These are phyloP conservation scores for Hirtodrosophila trivittata DNA, from an alignment of 2,888 invertebrate species.

Conservation along the genomic window DNA sequence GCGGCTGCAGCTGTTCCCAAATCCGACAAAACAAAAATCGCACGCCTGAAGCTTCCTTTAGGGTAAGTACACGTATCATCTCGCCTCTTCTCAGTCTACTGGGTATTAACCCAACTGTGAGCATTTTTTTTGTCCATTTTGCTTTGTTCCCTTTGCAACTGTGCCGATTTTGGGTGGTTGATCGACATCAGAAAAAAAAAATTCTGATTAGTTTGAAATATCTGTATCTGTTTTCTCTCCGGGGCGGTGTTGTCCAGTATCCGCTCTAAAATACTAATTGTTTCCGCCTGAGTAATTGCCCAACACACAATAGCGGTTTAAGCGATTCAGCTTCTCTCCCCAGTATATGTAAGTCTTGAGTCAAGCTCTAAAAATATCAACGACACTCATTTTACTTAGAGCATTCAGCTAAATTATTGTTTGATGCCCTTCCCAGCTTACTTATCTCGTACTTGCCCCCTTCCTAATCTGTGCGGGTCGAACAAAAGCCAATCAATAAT, in stretches of 20 bases:
- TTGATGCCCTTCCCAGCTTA: too few relatives aligned
- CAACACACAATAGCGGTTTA: slow-evolving; percentile 1
- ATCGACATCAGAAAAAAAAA: neutral
- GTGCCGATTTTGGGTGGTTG: slow-evolving; percentile 29
- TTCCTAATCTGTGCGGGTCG: neutral
- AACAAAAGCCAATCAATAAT: neutral
- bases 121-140: slow-evolving; percentile 2
- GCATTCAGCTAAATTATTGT: neutral
- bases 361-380: slow-evolving; percentile 43
- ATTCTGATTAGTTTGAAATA: slow-evolving; percentile 13
- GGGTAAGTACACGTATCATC: slow-evolving; percentile 61
- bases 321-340: too few relatives aligned
- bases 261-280: slow-evolving; percentile 57
- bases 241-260: slow-evolving; percentile 37
- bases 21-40: slow-evolving; percentile 18
- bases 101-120: slow-evolving; percentile 42
- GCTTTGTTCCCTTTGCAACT: slow-evolving; percentile 24
- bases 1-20: slow-evolving; percentile 61
- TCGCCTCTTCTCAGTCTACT: neutral
- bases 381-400: neutral
- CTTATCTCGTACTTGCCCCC: neutral
- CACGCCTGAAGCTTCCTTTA: slow-evolving; percentile 38
- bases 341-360: slow-evolving; percentile 25
- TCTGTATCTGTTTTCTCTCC: neutral
- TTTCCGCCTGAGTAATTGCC: slow-evolving; percentile 69